These are phyloP conservation scores for Hetaerina titia DNA, from an alignment of 2,888 invertebrate genomes.

Conservation along the genomic window DNA sequence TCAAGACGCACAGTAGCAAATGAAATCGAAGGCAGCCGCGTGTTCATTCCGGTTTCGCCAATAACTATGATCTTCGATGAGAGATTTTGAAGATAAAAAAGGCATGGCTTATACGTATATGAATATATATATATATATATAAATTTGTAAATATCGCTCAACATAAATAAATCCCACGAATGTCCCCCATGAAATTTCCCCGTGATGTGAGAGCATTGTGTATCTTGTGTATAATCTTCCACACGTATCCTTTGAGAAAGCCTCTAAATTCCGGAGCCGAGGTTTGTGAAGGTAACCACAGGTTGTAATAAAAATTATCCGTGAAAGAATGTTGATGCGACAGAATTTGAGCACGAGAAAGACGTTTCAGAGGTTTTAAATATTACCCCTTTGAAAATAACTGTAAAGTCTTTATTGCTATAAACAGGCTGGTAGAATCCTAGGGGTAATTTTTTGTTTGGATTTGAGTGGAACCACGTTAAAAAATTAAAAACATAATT, in stretches of 20 bases:
- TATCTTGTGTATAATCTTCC: background rate
- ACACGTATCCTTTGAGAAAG: background rate
- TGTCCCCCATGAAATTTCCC: background rate
- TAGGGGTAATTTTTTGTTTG: too few relatives aligned
- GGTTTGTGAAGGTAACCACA: background rate
- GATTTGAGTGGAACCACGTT: too few relatives aligned
- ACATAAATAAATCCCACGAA: background rate
- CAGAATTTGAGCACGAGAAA: background rate
- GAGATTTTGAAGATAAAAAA: background rate
- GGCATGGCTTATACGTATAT: background rate
- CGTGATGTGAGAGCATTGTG: background rate
- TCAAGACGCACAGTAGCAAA: background rate
- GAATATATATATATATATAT: background rate
- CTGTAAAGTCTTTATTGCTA: too few relatives aligned
- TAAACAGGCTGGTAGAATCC: too few relatives aligned
- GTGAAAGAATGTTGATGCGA: background rate
- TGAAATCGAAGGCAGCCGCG: background rate
- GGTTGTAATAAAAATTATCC: background rate
- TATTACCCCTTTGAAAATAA: too few relatives aligned
- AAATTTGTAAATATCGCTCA: slow-evolving; percentile 14
- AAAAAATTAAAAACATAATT: too few relatives aligned
- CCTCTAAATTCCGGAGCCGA: background rate
- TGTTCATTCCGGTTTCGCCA: background rate
- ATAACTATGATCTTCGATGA: background rate
- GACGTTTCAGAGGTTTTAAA: too few relatives aligned